phyloP scores from a whole-genome alignment of 2,888 invertebrate genomes.

The Crepidodera aurea region DNA sequence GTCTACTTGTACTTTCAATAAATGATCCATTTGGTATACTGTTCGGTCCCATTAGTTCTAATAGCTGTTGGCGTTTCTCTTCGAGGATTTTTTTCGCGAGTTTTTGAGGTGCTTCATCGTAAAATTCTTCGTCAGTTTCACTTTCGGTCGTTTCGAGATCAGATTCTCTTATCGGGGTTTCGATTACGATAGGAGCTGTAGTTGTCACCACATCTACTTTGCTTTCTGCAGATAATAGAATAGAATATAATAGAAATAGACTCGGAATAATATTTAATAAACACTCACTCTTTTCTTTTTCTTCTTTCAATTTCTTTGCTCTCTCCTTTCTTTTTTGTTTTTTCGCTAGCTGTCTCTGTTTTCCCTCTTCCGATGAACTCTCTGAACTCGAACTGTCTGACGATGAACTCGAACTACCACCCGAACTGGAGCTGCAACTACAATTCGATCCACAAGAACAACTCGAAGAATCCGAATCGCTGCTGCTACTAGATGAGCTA shows the following conservation, averaged over 20 bases:
- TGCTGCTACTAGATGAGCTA: slow-evolving; percentile 78
- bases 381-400: slow-evolving; percentile 67
- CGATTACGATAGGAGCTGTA: slow-evolving; percentile 51
- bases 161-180: slow-evolving; percentile 77
- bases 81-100: slow-evolving; percentile 76
- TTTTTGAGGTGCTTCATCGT: slow-evolving; percentile 82
- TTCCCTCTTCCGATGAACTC: slow-evolving; percentile 69
- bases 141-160: slow-evolving; percentile 87
- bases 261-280: no score
- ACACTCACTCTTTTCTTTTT: slow-evolving; percentile 59
- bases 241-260: no score
- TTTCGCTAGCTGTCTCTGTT: slow-evolving; percentile 60
- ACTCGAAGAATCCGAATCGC: slow-evolving; percentile 76
- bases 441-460: slow-evolving; percentile 87
- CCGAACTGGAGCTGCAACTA: slow-evolving; percentile 78
- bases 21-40: slow-evolving; percentile 61
- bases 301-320: slow-evolving; percentile 54
- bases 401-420: slow-evolving; percentile 59
- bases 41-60: slow-evolving; percentile 71
- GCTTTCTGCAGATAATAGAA: slow-evolving; percentile 47
- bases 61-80: slow-evolving; percentile 76
- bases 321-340: slow-evolving; percentile 58
- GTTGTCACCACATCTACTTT: slow-evolving; percentile 64
- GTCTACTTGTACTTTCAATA: slow-evolving; percentile 69
- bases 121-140: slow-evolving; percentile 88